These are phyloP conservation scores for Simalia tracyae DNA, from an alignment of 2,797 vertebrate species.

Conservation along the genomic window DNA sequence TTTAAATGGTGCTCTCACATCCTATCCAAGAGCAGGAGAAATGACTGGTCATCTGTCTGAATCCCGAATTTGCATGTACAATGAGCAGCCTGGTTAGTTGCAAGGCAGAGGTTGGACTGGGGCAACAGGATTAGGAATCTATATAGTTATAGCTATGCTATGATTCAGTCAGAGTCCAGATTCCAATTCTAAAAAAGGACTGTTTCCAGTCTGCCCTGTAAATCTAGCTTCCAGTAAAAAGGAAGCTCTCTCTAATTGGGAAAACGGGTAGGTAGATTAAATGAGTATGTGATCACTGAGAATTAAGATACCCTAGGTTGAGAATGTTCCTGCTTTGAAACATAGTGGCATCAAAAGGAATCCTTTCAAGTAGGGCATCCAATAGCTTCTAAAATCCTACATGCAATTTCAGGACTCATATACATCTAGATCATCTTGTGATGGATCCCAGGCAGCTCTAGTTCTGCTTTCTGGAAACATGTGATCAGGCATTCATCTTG, in stretches of 20 bases:
- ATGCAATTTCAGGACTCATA: not conserved
- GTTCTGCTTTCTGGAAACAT: slow-evolving; percentile 52
- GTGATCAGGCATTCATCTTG: slow-evolving; percentile 25
- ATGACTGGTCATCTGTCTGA: not conserved
- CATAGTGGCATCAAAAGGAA: not conserved
- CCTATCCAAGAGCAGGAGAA: not conserved
- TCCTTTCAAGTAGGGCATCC: not conserved
- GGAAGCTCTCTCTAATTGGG: not conserved
- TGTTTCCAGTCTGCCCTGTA: not conserved
- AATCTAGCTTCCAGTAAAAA: not conserved
- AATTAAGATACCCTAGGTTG: not conserved
- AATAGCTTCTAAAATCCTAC: not conserved
- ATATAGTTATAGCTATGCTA: not conserved
- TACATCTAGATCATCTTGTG: fast-evolving
- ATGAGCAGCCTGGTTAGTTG: not conserved
- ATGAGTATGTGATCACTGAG: not conserved
- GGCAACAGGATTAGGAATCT: not conserved
- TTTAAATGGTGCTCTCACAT: not conserved
- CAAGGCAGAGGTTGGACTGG: not conserved
- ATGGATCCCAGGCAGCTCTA: not conserved
- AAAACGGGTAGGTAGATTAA: not conserved
- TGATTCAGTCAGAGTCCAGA: not conserved
- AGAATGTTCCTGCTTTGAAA: not conserved
- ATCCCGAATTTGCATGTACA: not conserved
- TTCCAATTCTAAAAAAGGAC: not conserved